phyloP scores from a whole-genome alignment of 2,797 vertebrate genomes.

The Molothrus ater region DNA sequence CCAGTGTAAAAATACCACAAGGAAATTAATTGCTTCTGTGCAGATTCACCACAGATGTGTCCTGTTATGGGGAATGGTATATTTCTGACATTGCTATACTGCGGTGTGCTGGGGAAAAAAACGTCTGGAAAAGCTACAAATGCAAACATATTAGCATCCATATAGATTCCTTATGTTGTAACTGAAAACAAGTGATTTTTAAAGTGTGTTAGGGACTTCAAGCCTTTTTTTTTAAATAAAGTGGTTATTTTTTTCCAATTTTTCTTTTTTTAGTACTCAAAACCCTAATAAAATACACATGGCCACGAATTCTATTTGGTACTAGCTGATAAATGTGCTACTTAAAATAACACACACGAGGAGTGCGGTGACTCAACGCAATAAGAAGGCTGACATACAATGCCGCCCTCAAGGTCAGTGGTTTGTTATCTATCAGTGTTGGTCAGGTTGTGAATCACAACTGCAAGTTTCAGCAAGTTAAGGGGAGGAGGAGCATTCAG shows the following conservation, averaged over 20 bases:
- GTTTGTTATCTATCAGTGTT: slow-evolving; percentile 62
- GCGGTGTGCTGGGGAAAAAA: slow-evolving; percentile 16
- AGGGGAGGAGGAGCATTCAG: slow-evolving; percentile 21
- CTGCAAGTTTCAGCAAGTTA: slow-evolving; percentile 53
- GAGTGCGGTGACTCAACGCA: background rate
- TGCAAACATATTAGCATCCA: slow-evolving; percentile 30
- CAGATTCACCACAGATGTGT: slow-evolving; percentile 74
- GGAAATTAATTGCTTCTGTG: slow-evolving; percentile 82
- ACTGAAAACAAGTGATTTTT: slow-evolving; percentile 47
- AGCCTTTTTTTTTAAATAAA: background rate
- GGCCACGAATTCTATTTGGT: slow-evolving; percentile 24
- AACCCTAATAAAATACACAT: slow-evolving; percentile 26
- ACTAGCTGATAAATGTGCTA: slow-evolving; percentile 39
- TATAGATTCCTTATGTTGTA: slow-evolving; percentile 25
- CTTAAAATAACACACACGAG: slow-evolving; percentile 29
- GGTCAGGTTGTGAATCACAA: slow-evolving; percentile 72
- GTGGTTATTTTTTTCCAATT: background rate
- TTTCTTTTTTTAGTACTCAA: background rate
- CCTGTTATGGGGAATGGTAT: slow-evolving; percentile 57
- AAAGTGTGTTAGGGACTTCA: background rate
- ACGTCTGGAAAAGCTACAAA: slow-evolving; percentile 60
- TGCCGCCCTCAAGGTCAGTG: slow-evolving; percentile 48
- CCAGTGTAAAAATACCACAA: slow-evolving; percentile 78
- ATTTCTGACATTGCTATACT: slow-evolving; percentile 68
- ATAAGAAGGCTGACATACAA: slow-evolving; percentile 25